phyloP scores from a whole-genome alignment of 1,140 invertebrate species.

The Paralvinella palmiformis region DNA sequence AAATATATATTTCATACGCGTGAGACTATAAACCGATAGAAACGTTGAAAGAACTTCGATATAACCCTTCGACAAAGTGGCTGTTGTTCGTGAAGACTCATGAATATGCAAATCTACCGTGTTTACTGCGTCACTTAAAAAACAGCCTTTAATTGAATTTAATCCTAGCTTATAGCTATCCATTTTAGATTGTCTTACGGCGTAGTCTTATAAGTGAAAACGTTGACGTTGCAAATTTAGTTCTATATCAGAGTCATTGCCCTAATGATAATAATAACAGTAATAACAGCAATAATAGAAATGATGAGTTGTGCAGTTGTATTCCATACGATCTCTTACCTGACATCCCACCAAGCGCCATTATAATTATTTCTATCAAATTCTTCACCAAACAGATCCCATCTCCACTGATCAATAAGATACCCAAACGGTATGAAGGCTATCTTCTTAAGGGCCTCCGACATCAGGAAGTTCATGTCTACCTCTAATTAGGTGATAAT shows the following conservation, averaged over 20 bases:
- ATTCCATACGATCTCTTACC: constrained; percentile 75
- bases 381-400: constrained; percentile 75
- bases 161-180: neutral
- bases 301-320: too few species aligned
- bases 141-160: too few species aligned
- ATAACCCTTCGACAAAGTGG: too few species aligned
- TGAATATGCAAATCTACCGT: too few species aligned
- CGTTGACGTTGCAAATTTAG: neutral
- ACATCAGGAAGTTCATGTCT: constrained; percentile 40
- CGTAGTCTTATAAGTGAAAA: neutral
- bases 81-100: too few species aligned
- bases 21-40: too few species aligned
- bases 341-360: constrained; percentile 74
- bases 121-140: too few species aligned
- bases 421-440: constrained; percentile 84
- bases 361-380: constrained; percentile 67
- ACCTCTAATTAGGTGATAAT: neutral
- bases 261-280: neutral
- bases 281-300: too few species aligned
- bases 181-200: neutral
- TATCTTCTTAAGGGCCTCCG: constrained; percentile 79
- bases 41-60: too few species aligned
- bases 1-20: too few species aligned
- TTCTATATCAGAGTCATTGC: neutral
- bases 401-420: constrained; percentile 79